Base-by-base conservation (phyloP, 1,140 invertebrate species). In the Drosophila gunungcola region DNA sequence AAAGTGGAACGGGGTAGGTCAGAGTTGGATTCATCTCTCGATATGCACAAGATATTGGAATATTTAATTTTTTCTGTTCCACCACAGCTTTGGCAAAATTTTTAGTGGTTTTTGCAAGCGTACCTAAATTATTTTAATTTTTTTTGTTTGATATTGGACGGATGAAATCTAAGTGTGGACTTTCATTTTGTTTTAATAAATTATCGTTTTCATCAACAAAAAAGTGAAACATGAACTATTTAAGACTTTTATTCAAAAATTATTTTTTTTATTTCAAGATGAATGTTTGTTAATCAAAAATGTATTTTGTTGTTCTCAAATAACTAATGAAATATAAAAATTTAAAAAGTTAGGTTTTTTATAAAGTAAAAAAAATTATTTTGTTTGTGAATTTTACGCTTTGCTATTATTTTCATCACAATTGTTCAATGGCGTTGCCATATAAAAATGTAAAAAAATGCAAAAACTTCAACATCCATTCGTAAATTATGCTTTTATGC, bases 401-500 rank as follows among this genome's bases (percentile, higher is more conserved):
- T 1, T 11, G n/a, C 11, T 46, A 46, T 12, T n/a, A 27, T 27
- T 27, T 36, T 36, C 4, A 5, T 0, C 9, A 10, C 48, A 0
- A 3, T 29, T 51, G 48, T 51, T 6, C n/a, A 39, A 46, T 61
- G 32, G 10, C 29, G 39, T 48, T 69, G 48, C 41, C 52, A 52
- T 38, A 45, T 41, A 43, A 27, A 43, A 27, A 68, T 32, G 54
- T 27, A 61, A 45, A 55, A 76, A 74, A 56, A 45, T 34, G 60
- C 41, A 49, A 48, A 27, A 41, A 49, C 29, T 51, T 34, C 29
- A 51, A 34, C 27, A 34, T 29, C 57, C 48, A 78, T 73, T 78
- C 63, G 79, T 61, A 80, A 84, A 77, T 80, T 77, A 74, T 77
- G 73, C 72, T 54, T 45, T 55, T 75, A 78, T 74, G 57, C 42